Base-by-base conservation (phyloP, 2,113 vertebrate species). In the Eudyptes chrysolophus region DNA sequence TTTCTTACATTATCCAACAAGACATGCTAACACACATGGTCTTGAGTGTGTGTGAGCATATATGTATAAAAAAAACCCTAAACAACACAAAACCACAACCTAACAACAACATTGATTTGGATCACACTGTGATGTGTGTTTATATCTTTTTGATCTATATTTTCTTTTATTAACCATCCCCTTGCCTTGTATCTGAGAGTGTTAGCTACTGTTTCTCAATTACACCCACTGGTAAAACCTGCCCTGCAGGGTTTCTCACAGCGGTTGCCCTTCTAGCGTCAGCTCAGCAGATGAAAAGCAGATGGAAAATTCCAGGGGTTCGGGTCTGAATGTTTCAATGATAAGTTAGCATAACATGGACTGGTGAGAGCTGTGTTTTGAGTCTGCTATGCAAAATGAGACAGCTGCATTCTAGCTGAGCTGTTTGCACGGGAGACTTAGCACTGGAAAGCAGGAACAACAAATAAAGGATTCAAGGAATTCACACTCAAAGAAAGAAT, bases 251-350 rank as follows among this genome's bases (percentile, higher is more conserved):
- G 97, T 96, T 92, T 95, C 96, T 97, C 92, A 0, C 96, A 97
- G 97, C 51, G 0, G 97, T 95, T 98, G 83, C 90, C 91, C 92
- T 98, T 98, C 89, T 40, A 95, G 79, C 34, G 0, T 92, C 94
- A 97, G 82, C 92, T 95, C 92, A 94, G 93, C 96, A 98, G 97
- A 98, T 70, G 95, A 98, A 97, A 98, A 96, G 92, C 97, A 98
- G 97, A 97, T 98, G 98, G 97, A 98, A 98, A 98, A 98, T 98
- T 98, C 97, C 98, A 96, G 97, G 98, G 96, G 96, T 97, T 98
- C 92, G 1, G 64, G 95, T 95, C 92, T 96, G 97, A 98, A 96
- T 96, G 94, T 94, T 98, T 98, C 97, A 96, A 92, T 98, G 97
- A 97, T 98, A 97, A 97, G 97, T 97, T 98, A 98, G 96, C 42